These are phyloP conservation scores for Lagodon rhomboides DNA, from an alignment of 2,797 vertebrate genomes.

Conservation along the genomic window DNA sequence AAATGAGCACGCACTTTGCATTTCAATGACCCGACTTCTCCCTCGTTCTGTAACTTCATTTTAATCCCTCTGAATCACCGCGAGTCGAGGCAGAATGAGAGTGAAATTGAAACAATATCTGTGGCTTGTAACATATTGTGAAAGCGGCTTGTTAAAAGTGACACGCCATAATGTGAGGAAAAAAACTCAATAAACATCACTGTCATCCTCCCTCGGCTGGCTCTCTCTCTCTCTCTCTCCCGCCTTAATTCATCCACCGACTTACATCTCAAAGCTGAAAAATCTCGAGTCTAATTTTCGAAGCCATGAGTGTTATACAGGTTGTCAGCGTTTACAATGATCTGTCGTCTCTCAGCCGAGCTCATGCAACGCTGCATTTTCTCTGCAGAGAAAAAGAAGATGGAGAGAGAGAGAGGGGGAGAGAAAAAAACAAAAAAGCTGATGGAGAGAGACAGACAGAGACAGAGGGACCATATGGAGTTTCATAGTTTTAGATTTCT, in stretches of 20 bases:
- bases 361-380: slow-evolving; percentile 44
- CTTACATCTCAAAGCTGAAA: slow-evolving; percentile 55
- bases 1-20: slow-evolving; percentile 55
- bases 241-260: slow-evolving; percentile 54
- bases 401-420: not conserved
- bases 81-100: slow-evolving; percentile 23
- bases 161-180: slow-evolving; percentile 46
- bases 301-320: slow-evolving; percentile 67
- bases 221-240: slow-evolving; percentile 1
- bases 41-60: slow-evolving; percentile 27
- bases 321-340: slow-evolving; percentile 69
- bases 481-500: slow-evolving; percentile 75
- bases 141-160: slow-evolving; percentile 61
- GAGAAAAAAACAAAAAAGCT: slow-evolving; percentile 3
- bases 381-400: slow-evolving; percentile 30
- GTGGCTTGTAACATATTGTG: slow-evolving; percentile 50
- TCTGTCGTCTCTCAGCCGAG: slow-evolving; percentile 64
- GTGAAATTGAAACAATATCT: slow-evolving; percentile 53
- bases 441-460: slow-evolving; percentile 68
- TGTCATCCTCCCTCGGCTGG: slow-evolving; percentile 45
- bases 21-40: slow-evolving; percentile 55
- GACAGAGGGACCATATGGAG: slow-evolving; percentile 74
- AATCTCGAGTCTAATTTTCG: slow-evolving; percentile 69
- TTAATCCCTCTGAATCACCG: slow-evolving; percentile 49
- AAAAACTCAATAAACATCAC: slow-evolving; percentile 59